Evolutionary conservation across 2,113 vertebrate genomes (phyloP).

Genomic region (Psammodynastes pulverulentus): DNA sequence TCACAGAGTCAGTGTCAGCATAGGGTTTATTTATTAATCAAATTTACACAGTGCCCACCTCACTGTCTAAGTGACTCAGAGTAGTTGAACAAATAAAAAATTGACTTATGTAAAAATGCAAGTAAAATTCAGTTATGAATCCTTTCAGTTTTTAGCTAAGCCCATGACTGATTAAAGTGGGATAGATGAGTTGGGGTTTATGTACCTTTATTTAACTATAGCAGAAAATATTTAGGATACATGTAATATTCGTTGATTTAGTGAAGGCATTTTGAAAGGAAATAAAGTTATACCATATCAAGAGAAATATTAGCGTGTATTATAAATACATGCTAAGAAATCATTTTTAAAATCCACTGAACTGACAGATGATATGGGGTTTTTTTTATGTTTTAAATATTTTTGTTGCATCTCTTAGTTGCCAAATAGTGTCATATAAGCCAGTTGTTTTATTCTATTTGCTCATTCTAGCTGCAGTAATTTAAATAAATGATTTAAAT

Average conservation of each 20-base stretch:
- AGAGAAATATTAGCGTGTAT: background rate
- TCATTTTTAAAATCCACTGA: background rate
- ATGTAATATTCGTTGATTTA: background rate
- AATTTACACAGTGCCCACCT: background rate
- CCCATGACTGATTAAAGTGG: accelerated
- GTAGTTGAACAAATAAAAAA: background rate
- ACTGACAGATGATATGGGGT: constrained; percentile 10
- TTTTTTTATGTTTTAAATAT: background rate
- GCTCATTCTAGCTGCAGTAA: background rate
- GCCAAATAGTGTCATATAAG: background rate
- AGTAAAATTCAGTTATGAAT: background rate
- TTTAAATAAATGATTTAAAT: background rate
- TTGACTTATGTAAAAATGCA: background rate
- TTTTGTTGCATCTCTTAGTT: constrained; percentile 15
- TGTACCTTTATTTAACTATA: background rate
- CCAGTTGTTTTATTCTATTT: constrained; percentile 20
- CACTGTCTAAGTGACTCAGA: background rate
- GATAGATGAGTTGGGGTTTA: accelerated
- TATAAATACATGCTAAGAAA: background rate
- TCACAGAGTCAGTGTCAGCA: too few species aligned
- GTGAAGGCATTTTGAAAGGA: background rate
- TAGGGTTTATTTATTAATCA: background rate
- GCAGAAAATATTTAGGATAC: background rate
- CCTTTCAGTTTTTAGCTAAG: background rate
- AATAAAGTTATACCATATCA: background rate